These are phyloP conservation scores for Acanthosepion lycidas DNA, from an alignment of 2,888 invertebrate genomes.

Conservation along the genomic window DNA sequence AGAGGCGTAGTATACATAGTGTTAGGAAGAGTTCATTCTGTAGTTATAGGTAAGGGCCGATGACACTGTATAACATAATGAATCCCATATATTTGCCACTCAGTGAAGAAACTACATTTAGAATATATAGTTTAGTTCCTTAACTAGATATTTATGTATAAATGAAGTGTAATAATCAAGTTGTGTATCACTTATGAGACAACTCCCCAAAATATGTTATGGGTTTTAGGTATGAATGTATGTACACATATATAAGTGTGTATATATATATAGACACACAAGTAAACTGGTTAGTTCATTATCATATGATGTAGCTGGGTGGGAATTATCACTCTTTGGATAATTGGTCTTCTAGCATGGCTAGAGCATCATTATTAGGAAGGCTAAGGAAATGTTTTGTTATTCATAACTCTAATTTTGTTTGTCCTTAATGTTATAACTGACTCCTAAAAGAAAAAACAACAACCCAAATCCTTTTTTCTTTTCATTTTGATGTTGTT, in stretches of 20 bases:
- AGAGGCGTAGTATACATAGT: no score
- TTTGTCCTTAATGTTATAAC: background rate
- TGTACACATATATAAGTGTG: background rate
- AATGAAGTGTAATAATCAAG: no score
- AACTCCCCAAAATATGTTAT: no score
- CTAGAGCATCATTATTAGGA: background rate
- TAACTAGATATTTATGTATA: no score
- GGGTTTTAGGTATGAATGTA: background rate
- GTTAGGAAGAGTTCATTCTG: no score
- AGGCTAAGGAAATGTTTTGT: background rate
- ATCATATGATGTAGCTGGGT: background rate
- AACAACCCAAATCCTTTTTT: background rate
- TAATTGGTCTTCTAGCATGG: background rate
- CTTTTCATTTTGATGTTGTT: background rate
- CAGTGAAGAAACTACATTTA: no score
- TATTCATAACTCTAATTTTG: background rate
- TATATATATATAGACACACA: background rate
- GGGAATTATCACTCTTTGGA: background rate
- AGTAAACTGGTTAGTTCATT: background rate
- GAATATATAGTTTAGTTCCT: no score
- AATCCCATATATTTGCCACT: no score
- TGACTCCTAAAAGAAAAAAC: background rate
- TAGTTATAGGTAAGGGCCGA: no score
- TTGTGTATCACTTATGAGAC: no score
- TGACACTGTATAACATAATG: no score